Evolutionary conservation across 2,797 vertebrate species (phyloP).

Genomic region (Tokudaia muenninki): DNA sequence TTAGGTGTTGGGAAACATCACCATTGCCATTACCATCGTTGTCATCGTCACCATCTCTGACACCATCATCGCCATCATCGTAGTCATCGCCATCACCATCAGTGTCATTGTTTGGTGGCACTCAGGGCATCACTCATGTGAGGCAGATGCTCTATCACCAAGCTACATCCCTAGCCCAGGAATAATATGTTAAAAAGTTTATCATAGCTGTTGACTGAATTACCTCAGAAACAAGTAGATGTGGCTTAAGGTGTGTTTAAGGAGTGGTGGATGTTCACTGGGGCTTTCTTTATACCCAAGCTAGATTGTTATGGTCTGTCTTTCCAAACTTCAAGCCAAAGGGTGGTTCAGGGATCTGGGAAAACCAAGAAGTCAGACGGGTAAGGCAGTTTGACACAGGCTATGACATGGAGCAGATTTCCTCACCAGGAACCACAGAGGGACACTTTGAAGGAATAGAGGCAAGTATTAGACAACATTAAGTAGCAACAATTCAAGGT

Average conservation of each 20-base stretch:
- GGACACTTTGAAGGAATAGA: background rate
- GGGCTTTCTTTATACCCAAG: background rate
- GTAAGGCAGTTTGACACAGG: background rate
- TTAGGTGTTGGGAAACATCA: background rate
- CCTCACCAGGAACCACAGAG: background rate
- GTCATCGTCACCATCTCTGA: too few species aligned
- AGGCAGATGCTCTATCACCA: background rate
- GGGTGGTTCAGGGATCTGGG: conserved; percentile 31
- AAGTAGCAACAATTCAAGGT: background rate
- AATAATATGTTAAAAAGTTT: background rate
- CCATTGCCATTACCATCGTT: rapidly evolving
- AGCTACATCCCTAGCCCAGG: background rate
- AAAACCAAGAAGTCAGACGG: conserved; percentile 7
- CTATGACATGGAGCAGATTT: background rate
- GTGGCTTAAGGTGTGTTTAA: conserved; percentile 12
- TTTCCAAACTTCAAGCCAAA: conserved; percentile 58
- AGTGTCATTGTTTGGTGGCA: background rate
- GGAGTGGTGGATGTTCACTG: background rate
- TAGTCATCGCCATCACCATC: background rate
- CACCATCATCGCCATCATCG: background rate
- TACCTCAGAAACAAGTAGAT: background rate
- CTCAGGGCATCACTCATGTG: background rate
- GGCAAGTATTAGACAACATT: background rate
- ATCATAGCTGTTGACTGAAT: conserved; percentile 13
- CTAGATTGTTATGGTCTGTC: conserved; percentile 13